Percentiles rank a stretch among this genome's conserved stretches.
phyloP scores from a whole-genome alignment of 1,140 invertebrate genomes.

The Drosophila kikkawai region DNA sequence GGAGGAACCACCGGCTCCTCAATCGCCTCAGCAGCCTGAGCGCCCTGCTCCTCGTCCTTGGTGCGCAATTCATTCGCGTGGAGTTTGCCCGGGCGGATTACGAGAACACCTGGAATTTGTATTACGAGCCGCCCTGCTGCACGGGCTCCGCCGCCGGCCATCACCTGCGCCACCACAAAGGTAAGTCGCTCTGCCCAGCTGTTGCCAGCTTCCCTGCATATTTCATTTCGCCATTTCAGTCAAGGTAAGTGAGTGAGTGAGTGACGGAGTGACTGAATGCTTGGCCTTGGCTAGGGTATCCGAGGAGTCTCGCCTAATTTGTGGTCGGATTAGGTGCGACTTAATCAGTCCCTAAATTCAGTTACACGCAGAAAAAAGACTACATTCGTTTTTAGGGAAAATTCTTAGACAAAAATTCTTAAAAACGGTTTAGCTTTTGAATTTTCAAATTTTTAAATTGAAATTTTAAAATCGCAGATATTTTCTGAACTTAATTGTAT shows the following conservation, averaged over 20 bases:
- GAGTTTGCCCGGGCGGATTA: conserved; percentile 84
- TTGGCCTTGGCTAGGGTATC: neutral
- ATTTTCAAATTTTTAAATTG: too few species aligned
- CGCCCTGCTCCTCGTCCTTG: conserved; percentile 59
- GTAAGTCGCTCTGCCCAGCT: conserved; percentile 82
- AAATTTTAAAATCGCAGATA: too few species aligned
- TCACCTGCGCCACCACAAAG: conserved; percentile 87
- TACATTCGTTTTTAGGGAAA: neutral
- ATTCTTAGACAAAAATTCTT: neutral
- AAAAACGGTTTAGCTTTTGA: too few species aligned
- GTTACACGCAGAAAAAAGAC: conserved; percentile 12
- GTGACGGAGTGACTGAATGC: neutral
- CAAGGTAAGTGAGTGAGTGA: conserved; percentile 37
- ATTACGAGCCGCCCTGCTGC: conserved; percentile 88
- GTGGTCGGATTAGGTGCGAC: conserved; percentile 23
- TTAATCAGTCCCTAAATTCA: conserved; percentile 35
- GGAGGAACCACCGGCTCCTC: conserved; percentile 33
- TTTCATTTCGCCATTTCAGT: conserved; percentile 11
- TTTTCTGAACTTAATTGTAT: too few species aligned
- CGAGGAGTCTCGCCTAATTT: conserved; percentile 29
- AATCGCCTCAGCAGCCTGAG: conserved; percentile 47
- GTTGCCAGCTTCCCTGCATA: conserved; percentile 2
- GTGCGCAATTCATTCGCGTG: conserved; percentile 69
- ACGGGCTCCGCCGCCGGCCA: conserved; percentile 85
- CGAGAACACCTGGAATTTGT: conserved; percentile 88